Evolutionary conservation across 2,797 vertebrate genomes (phyloP), one percentile per base, ranked within the genome.

Genomic region (Ammospiza maritima): DNA sequence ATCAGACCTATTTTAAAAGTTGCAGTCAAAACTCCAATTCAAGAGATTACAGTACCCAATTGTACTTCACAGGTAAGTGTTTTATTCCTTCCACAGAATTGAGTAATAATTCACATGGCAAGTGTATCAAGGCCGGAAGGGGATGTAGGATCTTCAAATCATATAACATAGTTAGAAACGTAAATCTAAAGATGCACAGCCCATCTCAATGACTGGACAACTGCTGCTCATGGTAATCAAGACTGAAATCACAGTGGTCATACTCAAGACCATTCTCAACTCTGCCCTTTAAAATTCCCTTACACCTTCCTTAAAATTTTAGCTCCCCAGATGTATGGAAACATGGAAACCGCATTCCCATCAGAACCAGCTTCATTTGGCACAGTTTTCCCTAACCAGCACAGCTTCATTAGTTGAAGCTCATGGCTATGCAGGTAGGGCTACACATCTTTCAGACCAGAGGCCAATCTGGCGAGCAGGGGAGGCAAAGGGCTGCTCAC

Each of bases 401-500:
- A 5, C 2, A 7, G 16, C 15, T 84, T 50, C 25, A 2, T 40
- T 8, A 50, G 18, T 13, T 50, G 14, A n/a, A 76, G 44, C 42
- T 44, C 8, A 0, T 2, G 18, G 45, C 25, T 26, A 4, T 14
- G 9, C 66, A 38, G 26, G 38, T 19, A 40, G 27, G 6, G 34
- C 64, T 26, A 15, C 0, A 0, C 15, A 44, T 20, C 34, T 36
- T 36, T 56, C 85, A 69, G 32, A 45, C 2, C n/a, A 2, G 30
- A 11, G 5, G 17, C 38, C 13, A 1, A 29, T 34, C 11, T 1
- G 4, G 30, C 0, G 0, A 66, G 56, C 23, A 25, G n/a, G 3
- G 5, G 9, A 62, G 30, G 34, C 54, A 53, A 54, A 53, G 23
- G 29, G 47, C 45, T 69, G 54, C 64, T 79, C 65, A 29, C 16